phyloP scores from a whole-genome alignment of 2,797 vertebrate genomes.

The Myripristis murdjan region DNA sequence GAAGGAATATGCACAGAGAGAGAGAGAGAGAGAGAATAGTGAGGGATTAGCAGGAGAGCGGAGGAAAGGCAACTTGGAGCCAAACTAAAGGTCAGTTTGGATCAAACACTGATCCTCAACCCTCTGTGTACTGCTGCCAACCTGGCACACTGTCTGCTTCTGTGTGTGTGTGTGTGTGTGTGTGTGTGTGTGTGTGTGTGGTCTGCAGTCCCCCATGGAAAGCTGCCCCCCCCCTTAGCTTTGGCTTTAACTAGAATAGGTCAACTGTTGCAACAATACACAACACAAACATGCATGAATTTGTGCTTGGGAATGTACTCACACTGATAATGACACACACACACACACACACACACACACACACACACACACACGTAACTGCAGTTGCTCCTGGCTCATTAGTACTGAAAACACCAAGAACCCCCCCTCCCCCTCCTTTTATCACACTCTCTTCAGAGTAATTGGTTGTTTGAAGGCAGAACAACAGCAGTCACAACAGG shows the following conservation, averaged over 20 bases:
- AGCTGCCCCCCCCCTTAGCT: constrained; percentile 14
- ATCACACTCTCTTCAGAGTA: constrained; percentile 5
- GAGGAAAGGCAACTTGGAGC: constrained; percentile 39
- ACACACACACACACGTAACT: background rate
- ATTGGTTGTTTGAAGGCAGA: constrained; percentile 12
- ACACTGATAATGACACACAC: too few species aligned
- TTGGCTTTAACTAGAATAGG: constrained; percentile 21
- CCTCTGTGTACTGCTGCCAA: constrained; percentile 63
- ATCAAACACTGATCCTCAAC: constrained; percentile 64
- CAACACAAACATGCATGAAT: constrained; percentile 7
- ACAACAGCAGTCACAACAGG: background rate
- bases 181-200: too few species aligned
- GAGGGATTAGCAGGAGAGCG: constrained; percentile 37
- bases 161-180: constrained; percentile 26
- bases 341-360: too few species aligned
- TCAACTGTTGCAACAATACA: background rate
- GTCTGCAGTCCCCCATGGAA: too few species aligned
- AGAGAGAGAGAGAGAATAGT: background rate
- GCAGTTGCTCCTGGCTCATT: constrained; percentile 23
- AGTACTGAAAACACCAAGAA: background rate
- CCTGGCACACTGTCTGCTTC: constrained; percentile 5
- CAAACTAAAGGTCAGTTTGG: constrained; percentile 63
- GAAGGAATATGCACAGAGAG: background rate
- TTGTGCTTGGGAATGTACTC: background rate
- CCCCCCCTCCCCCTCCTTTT: background rate